These are phyloP conservation scores for Oreochromis niloticus DNA, from an alignment of 2,113 vertebrate genomes.

Conservation along the genomic window DNA sequence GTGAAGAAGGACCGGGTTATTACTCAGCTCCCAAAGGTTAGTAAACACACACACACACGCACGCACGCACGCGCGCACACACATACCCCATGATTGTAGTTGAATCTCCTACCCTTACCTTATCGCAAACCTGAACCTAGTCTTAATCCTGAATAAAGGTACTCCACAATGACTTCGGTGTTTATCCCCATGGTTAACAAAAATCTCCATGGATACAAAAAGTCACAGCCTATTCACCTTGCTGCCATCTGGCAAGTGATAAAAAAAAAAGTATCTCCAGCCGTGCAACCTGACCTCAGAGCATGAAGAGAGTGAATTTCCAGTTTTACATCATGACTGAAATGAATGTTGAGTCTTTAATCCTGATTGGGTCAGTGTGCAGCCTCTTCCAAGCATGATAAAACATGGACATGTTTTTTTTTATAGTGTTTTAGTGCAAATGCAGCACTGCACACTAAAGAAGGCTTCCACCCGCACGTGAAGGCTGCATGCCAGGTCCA, in stretches of 20 bases:
- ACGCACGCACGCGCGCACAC: neutral
- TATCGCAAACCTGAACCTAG: neutral
- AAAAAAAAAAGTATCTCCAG: neutral
- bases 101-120: neutral
- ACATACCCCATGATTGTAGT: neutral
- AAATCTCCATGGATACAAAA: neutral
- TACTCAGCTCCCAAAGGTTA: slow-evolving; percentile 82
- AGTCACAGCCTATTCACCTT: neutral
- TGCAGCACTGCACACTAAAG: slow-evolving; percentile 81
- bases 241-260: neutral
- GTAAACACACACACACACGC: neutral
- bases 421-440: slow-evolving; percentile 81
- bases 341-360: neutral
- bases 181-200: neutral
- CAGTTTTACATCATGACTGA: neutral
- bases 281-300: neutral
- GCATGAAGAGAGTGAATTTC: neutral
- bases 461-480: slow-evolving; percentile 80
- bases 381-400: neutral
- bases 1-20: slow-evolving; percentile 87
- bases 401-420: neutral
- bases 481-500: slow-evolving; percentile 80
- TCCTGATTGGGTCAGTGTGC: neutral
- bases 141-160: neutral
- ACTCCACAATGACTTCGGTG: neutral